Evolutionary conservation across 2,888 invertebrate genomes (phyloP).

Genomic region (Noctua pronuba): DNA sequence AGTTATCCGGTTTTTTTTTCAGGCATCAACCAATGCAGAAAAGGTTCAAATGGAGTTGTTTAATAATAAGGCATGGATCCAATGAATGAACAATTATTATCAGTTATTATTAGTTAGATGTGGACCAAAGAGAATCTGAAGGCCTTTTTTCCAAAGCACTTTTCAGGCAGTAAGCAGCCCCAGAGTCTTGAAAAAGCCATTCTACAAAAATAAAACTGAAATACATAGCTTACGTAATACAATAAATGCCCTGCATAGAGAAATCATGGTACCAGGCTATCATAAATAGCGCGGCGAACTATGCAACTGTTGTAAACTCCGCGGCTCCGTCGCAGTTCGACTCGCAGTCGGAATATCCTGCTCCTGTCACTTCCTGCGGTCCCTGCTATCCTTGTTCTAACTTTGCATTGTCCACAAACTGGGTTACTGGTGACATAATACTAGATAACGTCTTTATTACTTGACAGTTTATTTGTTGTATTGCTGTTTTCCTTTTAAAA

Average conservation of each 20-base stretch:
- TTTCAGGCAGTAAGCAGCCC: neutral
- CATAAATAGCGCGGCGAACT: slow-evolving; percentile 64
- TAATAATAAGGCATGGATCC: neutral
- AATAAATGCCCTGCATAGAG: slow-evolving; percentile 49
- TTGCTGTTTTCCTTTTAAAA: slow-evolving; percentile 44
- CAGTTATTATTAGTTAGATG: neutral
- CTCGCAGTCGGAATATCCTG: slow-evolving; percentile 77
- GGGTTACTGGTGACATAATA: slow-evolving; percentile 72
- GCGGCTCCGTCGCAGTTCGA: slow-evolving; percentile 72
- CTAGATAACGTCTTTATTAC: slow-evolving; percentile 63
- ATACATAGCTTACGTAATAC: slow-evolving; percentile 26
- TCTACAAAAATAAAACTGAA: neutral
- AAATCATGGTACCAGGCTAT: slow-evolving; percentile 61
- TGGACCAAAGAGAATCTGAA: neutral
- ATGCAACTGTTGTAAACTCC: slow-evolving; percentile 71
- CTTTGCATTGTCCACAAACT: slow-evolving; percentile 68
- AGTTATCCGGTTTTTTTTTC: neutral
- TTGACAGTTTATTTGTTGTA: slow-evolving; percentile 49
- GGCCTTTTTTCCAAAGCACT: neutral
- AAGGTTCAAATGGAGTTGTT: neutral
- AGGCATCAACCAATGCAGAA: neutral
- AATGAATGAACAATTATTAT: neutral
- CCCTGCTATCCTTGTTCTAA: slow-evolving; percentile 72
- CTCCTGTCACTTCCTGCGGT: slow-evolving; percentile 82
- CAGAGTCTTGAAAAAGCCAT: neutral